These are phyloP conservation scores for Erethizon dorsatum DNA, from an alignment of 2,797 vertebrate species.

Conservation along the genomic window DNA sequence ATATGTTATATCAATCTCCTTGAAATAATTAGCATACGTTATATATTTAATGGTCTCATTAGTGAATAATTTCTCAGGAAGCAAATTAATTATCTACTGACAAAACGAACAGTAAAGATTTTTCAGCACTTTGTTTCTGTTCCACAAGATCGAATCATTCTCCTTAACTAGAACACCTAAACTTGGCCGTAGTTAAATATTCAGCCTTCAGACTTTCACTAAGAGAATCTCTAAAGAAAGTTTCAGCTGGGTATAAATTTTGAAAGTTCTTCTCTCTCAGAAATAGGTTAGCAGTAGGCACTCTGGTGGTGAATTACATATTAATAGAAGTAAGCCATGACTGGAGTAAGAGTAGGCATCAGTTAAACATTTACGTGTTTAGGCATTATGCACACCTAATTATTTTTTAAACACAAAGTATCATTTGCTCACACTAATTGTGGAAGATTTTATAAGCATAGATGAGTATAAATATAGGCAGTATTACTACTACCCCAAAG, in stretches of 20 bases:
- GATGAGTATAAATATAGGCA: not conserved
- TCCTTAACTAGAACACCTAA: conserved; percentile 81
- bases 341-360: not conserved
- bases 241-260: conserved; percentile 75
- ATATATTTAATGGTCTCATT: conserved; percentile 58
- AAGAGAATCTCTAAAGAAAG: conserved; percentile 78
- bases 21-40: conserved; percentile 57
- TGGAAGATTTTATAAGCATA: conserved; percentile 27
- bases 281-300: conserved; percentile 57
- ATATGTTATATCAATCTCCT: not conserved
- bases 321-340: conserved; percentile 13
- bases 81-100: conserved; percentile 83
- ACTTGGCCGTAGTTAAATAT: conserved; percentile 80
- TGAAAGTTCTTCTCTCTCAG: conserved; percentile 69
- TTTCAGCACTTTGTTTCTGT: conserved; percentile 70
- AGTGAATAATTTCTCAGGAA: conserved; percentile 80
- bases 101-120: conserved; percentile 85
- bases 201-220: conserved; percentile 75
- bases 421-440: not conserved
- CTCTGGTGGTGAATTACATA: conserved; percentile 48
- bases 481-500: not conserved
- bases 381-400: not conserved
- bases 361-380: not conserved
- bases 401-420: not conserved
- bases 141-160: conserved; percentile 73